Conservation (phyloP, 2,113 vertebrate genomes). For the Mormyrus lacerda region DNA sequence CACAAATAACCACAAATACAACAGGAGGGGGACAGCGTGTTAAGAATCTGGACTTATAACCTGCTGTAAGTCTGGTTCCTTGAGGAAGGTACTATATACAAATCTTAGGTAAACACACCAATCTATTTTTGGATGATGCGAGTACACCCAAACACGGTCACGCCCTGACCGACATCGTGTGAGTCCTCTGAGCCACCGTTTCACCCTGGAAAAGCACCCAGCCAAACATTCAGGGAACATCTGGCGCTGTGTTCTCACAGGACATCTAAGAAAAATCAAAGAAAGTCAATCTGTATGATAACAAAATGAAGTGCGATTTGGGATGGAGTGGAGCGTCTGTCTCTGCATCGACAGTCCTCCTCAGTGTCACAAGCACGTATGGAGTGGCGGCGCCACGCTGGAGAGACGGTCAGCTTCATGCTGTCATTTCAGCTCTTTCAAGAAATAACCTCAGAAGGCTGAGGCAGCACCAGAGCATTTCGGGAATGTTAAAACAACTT, state of each 20-base stretch:
- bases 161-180: background rate
- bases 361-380: background rate
- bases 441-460: background rate
- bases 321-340: background rate
- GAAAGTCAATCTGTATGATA: background rate
- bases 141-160: background rate
- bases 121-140: background rate
- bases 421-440: background rate
- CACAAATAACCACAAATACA: background rate
- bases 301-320: background rate
- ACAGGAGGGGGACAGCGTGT: background rate
- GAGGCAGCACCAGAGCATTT: background rate
- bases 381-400: background rate
- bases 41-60: background rate
- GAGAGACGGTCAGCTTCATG: background rate
- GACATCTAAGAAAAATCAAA: background rate
- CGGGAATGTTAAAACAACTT: slow-evolving; percentile 15
- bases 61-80: background rate
- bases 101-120: background rate
- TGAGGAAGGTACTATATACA: background rate
- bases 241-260: background rate
- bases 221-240: background rate
- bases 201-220: background rate
- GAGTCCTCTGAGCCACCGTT: background rate
- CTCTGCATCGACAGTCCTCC: background rate